Conservation (phyloP, 35 echinoderm and acorn worm genomes). For the Strongylocentrotus purpuratus region DNA sequence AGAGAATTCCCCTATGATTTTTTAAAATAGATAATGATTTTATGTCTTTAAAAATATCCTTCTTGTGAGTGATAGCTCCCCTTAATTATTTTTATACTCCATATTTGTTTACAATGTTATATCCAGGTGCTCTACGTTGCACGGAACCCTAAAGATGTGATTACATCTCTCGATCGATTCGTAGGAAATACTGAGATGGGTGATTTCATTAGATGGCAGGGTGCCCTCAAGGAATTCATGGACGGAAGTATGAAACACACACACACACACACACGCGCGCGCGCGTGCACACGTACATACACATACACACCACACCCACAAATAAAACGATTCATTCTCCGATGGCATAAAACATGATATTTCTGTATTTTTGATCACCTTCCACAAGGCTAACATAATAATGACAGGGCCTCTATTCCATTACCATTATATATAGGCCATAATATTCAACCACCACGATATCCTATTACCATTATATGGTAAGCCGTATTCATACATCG, state of each 20-base stretch:
- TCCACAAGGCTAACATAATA: too few relatives aligned
- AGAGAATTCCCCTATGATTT: neutral
- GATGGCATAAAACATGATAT: too few relatives aligned
- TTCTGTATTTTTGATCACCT: too few relatives aligned
- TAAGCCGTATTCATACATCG: too few relatives aligned
- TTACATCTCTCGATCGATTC: constrained; percentile 38
- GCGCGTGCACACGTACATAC: too few relatives aligned
- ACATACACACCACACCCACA: too few relatives aligned
- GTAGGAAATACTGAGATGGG: constrained; percentile 43
- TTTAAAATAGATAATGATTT: neutral
- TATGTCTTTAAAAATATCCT: neutral
- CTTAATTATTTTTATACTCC: neutral
- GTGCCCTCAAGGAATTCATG: constrained; percentile 45
- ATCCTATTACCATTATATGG: too few relatives aligned
- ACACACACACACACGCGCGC: too few relatives aligned
- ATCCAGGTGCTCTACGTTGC: constrained; percentile 38
- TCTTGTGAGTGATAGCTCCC: neutral
- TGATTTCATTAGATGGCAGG: constrained; percentile 36
- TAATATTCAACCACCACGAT: too few relatives aligned
- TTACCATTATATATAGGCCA: too few relatives aligned
- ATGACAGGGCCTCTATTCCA: too few relatives aligned
- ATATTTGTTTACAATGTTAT: neutral
- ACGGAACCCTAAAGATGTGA: constrained; percentile 38
- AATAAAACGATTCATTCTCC: too few relatives aligned
- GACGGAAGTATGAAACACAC: constrained; percentile 27